These are phyloP conservation scores for Novumbra hubbsi DNA, from an alignment of 2,797 vertebrate genomes.

Conservation along the genomic window DNA sequence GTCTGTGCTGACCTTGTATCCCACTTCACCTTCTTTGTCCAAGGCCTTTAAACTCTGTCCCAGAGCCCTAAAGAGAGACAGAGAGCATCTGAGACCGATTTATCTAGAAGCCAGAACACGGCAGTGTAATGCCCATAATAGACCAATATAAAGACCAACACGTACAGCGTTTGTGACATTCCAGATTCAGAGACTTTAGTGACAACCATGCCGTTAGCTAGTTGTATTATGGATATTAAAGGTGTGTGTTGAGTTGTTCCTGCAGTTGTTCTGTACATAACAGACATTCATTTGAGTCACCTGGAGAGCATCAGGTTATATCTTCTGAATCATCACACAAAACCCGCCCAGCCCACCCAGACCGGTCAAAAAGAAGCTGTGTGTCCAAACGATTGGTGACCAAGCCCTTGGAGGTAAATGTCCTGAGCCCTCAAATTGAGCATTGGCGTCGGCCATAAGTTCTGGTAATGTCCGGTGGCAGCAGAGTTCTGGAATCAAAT, in stretches of 20 bases:
- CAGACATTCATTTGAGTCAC: slow-evolving; percentile 50
- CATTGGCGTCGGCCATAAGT: too few relatives aligned
- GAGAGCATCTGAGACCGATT: neutral
- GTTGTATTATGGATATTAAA: neutral
- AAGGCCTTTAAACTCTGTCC: slow-evolving; percentile 52
- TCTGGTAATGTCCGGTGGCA: too few relatives aligned
- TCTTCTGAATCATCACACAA: slow-evolving; percentile 39
- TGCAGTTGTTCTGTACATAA: slow-evolving; percentile 39
- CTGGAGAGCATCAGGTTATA: slow-evolving; percentile 42
- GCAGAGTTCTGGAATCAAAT: too few relatives aligned
- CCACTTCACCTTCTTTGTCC: slow-evolving; percentile 72
- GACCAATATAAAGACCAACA: neutral
- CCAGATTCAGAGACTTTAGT: slow-evolving; percentile 9
- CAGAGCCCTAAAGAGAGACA: slow-evolving; percentile 40
- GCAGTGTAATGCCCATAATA: neutral
- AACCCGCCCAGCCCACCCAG: neutral
- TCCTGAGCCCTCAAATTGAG: neutral
- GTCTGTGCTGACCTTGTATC: slow-evolving; percentile 59
- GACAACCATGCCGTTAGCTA: slow-evolving; percentile 30
- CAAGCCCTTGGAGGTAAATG: neutral
- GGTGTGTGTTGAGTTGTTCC: neutral
- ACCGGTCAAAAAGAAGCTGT: slow-evolving; percentile 1
- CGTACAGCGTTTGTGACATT: slow-evolving; percentile 29
- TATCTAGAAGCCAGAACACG: neutral
- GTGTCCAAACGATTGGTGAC: neutral